Evolutionary conservation across 2,888 invertebrate genomes (phyloP).

Genomic region (Andricus quercusramuli): DNA sequence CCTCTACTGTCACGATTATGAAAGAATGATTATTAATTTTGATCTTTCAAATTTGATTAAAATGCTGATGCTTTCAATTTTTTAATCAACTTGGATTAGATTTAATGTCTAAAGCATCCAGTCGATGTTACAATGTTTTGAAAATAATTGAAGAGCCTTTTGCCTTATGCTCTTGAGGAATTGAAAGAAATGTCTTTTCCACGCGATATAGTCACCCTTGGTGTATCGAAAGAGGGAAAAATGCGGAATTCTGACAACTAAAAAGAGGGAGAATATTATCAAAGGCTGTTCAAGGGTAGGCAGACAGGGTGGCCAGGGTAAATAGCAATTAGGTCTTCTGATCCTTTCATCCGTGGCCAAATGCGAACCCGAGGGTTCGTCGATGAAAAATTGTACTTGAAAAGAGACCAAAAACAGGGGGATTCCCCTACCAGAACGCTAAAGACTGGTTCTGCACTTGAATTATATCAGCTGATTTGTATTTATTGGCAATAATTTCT

Average conservation of each 20-base stretch:
- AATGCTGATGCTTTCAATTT: no score
- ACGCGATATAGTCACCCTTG: not conserved
- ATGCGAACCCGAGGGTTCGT: slow-evolving; percentile 19
- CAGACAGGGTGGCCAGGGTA: slow-evolving; percentile 53
- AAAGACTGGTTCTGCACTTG: not conserved
- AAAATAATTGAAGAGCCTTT: no score
- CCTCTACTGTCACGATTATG: no score
- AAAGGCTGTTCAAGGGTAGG: slow-evolving; percentile 42
- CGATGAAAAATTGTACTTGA: slow-evolving; percentile 53
- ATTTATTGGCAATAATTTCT: not conserved
- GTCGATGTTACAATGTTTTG: no score
- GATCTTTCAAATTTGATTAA: no score
- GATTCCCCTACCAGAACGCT: not conserved
- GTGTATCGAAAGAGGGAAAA: slow-evolving; percentile 11
- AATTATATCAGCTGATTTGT: not conserved
- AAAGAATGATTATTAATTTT: no score
- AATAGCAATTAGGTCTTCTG: slow-evolving; percentile 61
- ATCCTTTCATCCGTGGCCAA: slow-evolving; percentile 61
- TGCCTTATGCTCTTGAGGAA: not conserved
- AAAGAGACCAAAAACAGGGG: not conserved
- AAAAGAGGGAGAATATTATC: slow-evolving; percentile 29
- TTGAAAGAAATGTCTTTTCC: not conserved
- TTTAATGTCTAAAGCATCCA: no score
- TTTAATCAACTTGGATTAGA: no score
- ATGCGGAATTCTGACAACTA: slow-evolving; percentile 17